Base-by-base conservation (phyloP, 2,888 invertebrate species). In the Encarsia formosa region DNA sequence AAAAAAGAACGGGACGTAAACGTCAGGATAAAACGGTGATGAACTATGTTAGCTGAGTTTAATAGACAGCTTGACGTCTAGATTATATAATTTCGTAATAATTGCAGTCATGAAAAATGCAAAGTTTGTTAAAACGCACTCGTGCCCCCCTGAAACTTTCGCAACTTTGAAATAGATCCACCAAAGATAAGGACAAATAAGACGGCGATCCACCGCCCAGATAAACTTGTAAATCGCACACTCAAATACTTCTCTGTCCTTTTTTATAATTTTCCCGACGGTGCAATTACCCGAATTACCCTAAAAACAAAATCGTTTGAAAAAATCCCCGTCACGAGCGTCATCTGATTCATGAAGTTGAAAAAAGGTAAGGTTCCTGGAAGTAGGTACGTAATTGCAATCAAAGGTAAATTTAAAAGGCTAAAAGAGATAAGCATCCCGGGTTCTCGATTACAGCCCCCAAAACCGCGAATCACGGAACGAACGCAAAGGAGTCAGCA, bases 201-300 rank as follows among this genome's bases (percentile, higher is more conserved):
- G 46, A n/a, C 46, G 22, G n/a, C 42, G 50, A 54, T 54, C 46
- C 54, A 40, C 46, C 42, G 35, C 38, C 24, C 41, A 45, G 49
- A 49, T 50, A 49, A 46, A 18, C 22, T n/a, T 13, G 3, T 20
- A 6, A n/a, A 20, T 24, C 20, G 34, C 24, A 1, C n/a, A 19
- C 38, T n/a, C 20, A 15, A 41, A 4, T 34, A n/a, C 34, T 9
- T 23, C 18, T 45, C n/a, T 23, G 20, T 15, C 23, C 18, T 9
- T 13, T 43, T 18, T 35, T 29, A 8, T 29, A 29, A 29, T 29
- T 29, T 9, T 29, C 8, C 29, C 8, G 8, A 29, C 29, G 13
- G 29, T 29, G 29, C n/a, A n/a, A n/a, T n/a, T n/a, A n/a, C n/a
- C n/a, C n/a, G n/a, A n/a, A n/a, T n/a, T n/a, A n/a, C n/a, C n/a